A percentile compares a stretch with the other conserved stretches of the same genome.
phyloP scores from a whole-genome alignment of 2,113 vertebrate genomes.

The Coregonus clupeaformis region DNA sequence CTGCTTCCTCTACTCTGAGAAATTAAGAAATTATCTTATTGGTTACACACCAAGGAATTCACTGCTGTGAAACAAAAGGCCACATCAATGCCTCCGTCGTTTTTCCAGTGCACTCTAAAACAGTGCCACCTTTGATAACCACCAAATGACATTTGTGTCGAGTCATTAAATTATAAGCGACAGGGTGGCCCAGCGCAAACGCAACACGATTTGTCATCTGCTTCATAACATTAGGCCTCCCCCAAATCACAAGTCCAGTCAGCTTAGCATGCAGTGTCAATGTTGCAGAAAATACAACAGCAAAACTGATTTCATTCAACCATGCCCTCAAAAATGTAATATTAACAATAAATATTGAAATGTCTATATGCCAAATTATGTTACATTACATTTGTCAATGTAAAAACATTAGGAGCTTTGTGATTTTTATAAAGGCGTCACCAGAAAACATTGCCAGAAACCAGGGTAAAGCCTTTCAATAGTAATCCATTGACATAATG shows the following conservation, averaged over 20 bases:
- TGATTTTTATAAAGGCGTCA: background rate
- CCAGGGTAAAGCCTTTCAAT: background rate
- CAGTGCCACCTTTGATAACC: conserved; percentile 43
- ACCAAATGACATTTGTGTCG: conserved; percentile 48
- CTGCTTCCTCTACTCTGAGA: conserved; percentile 18
- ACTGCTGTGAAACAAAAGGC: conserved; percentile 36
- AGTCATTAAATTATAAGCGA: conserved; percentile 49
- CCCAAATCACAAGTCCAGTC: conserved; percentile 62
- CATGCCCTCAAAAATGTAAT: background rate
- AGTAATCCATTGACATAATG: background rate
- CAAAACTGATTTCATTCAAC: background rate
- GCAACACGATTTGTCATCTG: conserved; percentile 72
- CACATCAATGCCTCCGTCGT: conserved; percentile 16
- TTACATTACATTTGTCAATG: background rate
- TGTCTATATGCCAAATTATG: background rate
- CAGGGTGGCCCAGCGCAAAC: conserved; percentile 48
- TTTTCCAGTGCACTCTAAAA: conserved; percentile 32
- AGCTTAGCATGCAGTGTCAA: conserved; percentile 42
- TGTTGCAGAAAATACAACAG: background rate
- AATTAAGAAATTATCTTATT: conserved; percentile 55
- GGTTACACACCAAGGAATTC: conserved; percentile 48
- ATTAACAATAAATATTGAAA: background rate
- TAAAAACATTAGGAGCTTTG: background rate
- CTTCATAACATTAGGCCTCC: conserved; percentile 62
- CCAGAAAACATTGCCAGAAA: background rate